phyloP scores from a whole-genome alignment of 35 echinoderm and acorn worm genomes.

The Acanthaster planci region DNA sequence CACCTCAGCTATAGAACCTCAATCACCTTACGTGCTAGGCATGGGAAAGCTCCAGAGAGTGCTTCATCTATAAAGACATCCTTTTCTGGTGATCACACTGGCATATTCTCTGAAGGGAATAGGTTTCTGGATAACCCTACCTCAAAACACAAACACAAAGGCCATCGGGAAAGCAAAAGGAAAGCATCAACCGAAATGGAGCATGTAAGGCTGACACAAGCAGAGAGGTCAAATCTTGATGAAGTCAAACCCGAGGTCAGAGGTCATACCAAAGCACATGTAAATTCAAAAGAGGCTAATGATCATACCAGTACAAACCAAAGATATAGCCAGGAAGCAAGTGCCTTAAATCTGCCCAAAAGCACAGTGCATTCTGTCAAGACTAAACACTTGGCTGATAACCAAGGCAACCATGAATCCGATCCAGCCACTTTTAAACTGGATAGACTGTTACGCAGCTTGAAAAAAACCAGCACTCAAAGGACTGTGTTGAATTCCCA shows the following conservation, averaged over 20 bases:
- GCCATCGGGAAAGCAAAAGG: background rate
- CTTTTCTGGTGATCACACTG: background rate
- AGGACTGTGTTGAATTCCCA: background rate
- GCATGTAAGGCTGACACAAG: background rate
- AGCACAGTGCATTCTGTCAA: background rate
- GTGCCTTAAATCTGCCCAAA: background rate
- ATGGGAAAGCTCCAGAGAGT: background rate
- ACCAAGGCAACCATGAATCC: background rate
- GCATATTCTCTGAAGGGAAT: background rate
- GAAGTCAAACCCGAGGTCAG: background rate
- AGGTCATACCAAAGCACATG: background rate
- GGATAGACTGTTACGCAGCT: constrained; percentile 16
- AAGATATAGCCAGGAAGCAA: background rate
- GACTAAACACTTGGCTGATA: background rate
- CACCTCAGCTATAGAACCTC: background rate
- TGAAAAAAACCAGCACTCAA: background rate
- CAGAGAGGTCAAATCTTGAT: background rate
- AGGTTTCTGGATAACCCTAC: background rate
- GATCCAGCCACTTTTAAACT: constrained; percentile 15
- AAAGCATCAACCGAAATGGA: constrained; percentile 4
- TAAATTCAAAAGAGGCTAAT: background rate
- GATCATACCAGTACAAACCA: background rate
- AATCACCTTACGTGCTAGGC: background rate
- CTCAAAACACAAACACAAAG: background rate
- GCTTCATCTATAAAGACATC: background rate